Evolutionary conservation across 2,888 invertebrate species (phyloP).

Genomic region (Cenopis cana): DNA sequence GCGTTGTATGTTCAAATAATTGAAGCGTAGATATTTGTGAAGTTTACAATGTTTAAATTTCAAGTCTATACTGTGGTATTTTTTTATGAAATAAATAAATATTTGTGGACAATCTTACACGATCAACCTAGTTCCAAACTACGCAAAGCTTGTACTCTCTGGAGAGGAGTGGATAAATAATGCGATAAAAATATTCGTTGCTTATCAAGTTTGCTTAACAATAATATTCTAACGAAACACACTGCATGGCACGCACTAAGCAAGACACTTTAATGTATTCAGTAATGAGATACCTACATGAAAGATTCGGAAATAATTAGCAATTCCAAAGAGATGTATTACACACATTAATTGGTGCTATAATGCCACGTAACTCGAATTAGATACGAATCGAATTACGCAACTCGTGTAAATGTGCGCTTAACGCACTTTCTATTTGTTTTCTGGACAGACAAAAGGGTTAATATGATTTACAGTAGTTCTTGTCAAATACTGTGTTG

Average conservation of each 20-base stretch:
- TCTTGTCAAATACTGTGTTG: neutral
- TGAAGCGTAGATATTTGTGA: neutral
- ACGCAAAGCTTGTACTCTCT: no score
- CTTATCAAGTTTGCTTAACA: no score
- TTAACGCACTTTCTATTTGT: conserved; percentile 39
- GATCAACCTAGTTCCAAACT: no score
- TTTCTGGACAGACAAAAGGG: conserved; percentile 27
- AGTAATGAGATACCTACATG: conserved; percentile 20
- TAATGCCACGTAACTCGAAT: conserved; percentile 41
- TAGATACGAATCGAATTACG: conserved; percentile 37
- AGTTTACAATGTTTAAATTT: neutral
- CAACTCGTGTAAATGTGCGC: conserved; percentile 16
- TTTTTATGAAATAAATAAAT: no score
- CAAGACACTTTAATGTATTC: neutral
- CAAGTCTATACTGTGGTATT: no score
- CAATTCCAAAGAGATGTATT: conserved; percentile 31
- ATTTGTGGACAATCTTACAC: no score
- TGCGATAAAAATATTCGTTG: no score
- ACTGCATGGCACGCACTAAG: no score
- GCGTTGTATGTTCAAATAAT: neutral
- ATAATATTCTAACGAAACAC: no score
- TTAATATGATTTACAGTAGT: conserved; percentile 9
- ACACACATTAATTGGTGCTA: conserved; percentile 28
- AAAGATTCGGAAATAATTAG: conserved; percentile 41
- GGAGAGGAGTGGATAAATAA: no score